Conservation (phyloP, 2,888 invertebrate genomes). For the Polyommatus iphigenia region DNA sequence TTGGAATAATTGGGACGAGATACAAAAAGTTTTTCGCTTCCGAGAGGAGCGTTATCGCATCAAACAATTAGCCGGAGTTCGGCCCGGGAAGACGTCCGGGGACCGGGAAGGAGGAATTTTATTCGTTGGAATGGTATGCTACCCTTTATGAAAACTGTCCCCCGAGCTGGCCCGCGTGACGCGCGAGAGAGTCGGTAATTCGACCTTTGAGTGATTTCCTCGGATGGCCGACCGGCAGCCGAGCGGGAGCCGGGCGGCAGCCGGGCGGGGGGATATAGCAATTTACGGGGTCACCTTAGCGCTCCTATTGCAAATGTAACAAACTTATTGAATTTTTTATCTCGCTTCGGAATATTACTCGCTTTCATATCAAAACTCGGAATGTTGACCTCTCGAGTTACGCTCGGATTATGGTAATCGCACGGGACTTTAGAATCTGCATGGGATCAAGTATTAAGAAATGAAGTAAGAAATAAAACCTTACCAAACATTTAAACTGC, state of each 20-base stretch:
- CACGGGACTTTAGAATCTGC: neutral
- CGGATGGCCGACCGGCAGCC: slow-evolving; percentile 68
- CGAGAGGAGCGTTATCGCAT: slow-evolving; percentile 47
- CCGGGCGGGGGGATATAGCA: slow-evolving; percentile 67
- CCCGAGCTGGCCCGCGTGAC: slow-evolving; percentile 53
- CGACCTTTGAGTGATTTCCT: slow-evolving; percentile 66
- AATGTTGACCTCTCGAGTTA: neutral
- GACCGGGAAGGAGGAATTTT: slow-evolving; percentile 59
- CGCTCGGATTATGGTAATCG: neutral
- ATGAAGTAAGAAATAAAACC: neutral
- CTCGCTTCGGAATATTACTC: neutral
- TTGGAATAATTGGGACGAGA: slow-evolving; percentile 66
- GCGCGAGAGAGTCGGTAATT: slow-evolving; percentile 64
- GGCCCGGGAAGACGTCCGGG: slow-evolving; percentile 53
- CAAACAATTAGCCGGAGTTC: slow-evolving; percentile 60
- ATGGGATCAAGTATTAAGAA: neutral
- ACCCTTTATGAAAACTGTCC: slow-evolving; percentile 62
- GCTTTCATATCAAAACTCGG: neutral
- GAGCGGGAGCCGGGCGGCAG: slow-evolving; percentile 68
- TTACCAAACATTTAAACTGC: neutral
- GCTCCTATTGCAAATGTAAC: slow-evolving; percentile 39
- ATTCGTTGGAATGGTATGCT: slow-evolving; percentile 52
- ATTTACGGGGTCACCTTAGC: slow-evolving; percentile 60
- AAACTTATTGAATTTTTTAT: slow-evolving; percentile 18
- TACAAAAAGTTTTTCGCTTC: slow-evolving; percentile 54